A percentile compares a stretch with the other conserved stretches of the same genome.
These are phyloP conservation scores for Bombus turneri DNA, from an alignment of 1,140 invertebrate species.

Conservation along the genomic window DNA sequence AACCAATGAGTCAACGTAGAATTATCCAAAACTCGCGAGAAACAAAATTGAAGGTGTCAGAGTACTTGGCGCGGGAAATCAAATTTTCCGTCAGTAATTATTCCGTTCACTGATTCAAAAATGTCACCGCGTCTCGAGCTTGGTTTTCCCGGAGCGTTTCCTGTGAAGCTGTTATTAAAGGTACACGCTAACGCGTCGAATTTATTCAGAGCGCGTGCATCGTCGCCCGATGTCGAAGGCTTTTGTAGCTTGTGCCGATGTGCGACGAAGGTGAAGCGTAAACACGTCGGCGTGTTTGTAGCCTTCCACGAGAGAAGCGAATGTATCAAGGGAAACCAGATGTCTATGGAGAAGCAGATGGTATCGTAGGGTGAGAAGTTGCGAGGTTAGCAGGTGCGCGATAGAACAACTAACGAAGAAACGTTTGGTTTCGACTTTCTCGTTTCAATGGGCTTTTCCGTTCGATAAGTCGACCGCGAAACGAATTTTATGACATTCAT, in stretches of 20 bases:
- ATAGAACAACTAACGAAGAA: conserved; percentile 18
- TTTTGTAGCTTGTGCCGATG: neutral
- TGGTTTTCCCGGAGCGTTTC: neutral
- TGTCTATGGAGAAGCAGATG: neutral
- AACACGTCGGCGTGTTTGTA: conserved; percentile 1
- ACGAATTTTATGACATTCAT: too few relatives aligned
- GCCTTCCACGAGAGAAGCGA: neutral
- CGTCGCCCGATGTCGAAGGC: conserved; percentile 14
- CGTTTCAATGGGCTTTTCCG: neutral
- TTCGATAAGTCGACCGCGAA: neutral
- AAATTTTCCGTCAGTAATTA: conserved; percentile 19
- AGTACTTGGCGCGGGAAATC: neutral
- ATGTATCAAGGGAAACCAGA: neutral
- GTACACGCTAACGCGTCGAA: neutral
- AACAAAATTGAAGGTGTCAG: neutral
- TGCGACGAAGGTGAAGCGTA: conserved; percentile 22
- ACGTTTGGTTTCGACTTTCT: neutral
- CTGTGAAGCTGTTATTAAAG: neutral
- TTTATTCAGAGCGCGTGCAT: conserved; percentile 38
- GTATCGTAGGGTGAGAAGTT: neutral
- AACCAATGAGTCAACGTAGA: neutral
- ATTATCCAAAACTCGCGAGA: too few relatives aligned
- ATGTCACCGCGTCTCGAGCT: neutral
- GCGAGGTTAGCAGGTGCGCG: neutral
- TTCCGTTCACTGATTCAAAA: neutral